Conservation (phyloP, 2,888 invertebrate genomes). For the Mechanitis messenoides region DNA sequence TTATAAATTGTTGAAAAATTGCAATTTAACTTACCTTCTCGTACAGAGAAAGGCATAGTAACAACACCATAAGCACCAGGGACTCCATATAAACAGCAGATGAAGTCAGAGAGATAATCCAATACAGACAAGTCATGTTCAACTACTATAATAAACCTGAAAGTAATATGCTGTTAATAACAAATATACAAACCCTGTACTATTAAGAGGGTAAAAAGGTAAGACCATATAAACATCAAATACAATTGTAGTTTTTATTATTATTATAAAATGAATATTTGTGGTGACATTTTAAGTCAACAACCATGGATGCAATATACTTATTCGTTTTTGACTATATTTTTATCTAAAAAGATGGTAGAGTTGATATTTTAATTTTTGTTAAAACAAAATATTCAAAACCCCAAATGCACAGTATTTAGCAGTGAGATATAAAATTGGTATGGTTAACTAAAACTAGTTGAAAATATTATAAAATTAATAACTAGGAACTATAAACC, state of each 20-base stretch:
- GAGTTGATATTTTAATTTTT: too few relatives aligned
- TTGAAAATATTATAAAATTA: background rate
- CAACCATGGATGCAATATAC: too few relatives aligned
- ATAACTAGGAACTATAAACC: background rate
- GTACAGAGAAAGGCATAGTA: slow-evolving; percentile 99
- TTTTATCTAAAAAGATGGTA: too few relatives aligned
- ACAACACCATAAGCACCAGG: slow-evolving; percentile 99
- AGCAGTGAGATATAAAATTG: background rate
- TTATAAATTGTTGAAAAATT: background rate
- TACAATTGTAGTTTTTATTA: too few relatives aligned
- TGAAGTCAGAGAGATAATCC: slow-evolving; percentile 99
- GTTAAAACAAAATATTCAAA: too few relatives aligned
- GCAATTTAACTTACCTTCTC: slow-evolving; percentile 85
- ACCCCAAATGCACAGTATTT: too few relatives aligned
- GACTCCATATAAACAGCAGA: slow-evolving; percentile 98
- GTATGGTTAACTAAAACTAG: background rate
- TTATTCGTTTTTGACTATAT: too few relatives aligned
- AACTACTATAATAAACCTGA: slow-evolving; percentile 97
- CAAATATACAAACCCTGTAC: too few relatives aligned
- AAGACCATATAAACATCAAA: too few relatives aligned
- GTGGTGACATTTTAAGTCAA: too few relatives aligned
- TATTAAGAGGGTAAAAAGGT: too few relatives aligned
- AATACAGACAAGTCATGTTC: slow-evolving; percentile 99
- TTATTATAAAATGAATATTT: too few relatives aligned
- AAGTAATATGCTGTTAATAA: slow-evolving; percentile 35